phyloP scores from a whole-genome alignment of 2,888 invertebrate genomes.

The Xestia rhomboidea region DNA sequence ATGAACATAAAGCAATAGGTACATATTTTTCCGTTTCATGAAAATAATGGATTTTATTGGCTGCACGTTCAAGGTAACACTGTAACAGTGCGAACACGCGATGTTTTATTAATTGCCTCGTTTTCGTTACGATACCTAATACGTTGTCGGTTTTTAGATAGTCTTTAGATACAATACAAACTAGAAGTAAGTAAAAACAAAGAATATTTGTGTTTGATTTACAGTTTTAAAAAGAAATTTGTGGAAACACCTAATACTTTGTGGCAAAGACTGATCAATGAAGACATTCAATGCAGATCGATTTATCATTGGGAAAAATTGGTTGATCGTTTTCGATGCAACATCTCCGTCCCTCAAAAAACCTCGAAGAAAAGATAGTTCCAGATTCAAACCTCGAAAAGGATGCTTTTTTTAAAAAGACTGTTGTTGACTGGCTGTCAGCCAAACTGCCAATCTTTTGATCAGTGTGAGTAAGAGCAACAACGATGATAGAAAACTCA shows the following conservation, averaged over 20 bases:
- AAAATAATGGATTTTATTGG: slow-evolving; percentile 26
- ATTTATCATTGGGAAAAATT: not conserved
- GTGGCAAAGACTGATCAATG: not conserved
- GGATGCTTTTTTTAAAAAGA: not conserved
- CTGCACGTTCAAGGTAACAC: slow-evolving; percentile 28
- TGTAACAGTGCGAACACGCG: slow-evolving; percentile 31
- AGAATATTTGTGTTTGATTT: not conserved
- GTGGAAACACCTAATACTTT: not conserved
- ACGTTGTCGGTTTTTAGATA: not conserved
- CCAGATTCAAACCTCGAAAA: too few relatives aligned
- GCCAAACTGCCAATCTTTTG: not conserved
- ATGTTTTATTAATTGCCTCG: slow-evolving; percentile 33
- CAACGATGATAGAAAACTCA: not conserved
- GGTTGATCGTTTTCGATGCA: not conserved
- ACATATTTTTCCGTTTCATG: slow-evolving; percentile 38
- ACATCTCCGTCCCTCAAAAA: not conserved
- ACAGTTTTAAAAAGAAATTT: not conserved
- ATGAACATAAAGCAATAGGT: slow-evolving; percentile 1
- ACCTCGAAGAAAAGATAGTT: not conserved
- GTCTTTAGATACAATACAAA: not conserved
- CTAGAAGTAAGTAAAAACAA: not conserved
- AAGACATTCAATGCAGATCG: not conserved
- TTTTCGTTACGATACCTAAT: slow-evolving; percentile 13
- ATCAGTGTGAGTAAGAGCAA: not conserved
- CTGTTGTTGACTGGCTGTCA: accelerated